These are phyloP conservation scores for Phrynosoma blainvillii DNA, from an alignment of 2,113 vertebrate genomes.

Conservation along the genomic window DNA sequence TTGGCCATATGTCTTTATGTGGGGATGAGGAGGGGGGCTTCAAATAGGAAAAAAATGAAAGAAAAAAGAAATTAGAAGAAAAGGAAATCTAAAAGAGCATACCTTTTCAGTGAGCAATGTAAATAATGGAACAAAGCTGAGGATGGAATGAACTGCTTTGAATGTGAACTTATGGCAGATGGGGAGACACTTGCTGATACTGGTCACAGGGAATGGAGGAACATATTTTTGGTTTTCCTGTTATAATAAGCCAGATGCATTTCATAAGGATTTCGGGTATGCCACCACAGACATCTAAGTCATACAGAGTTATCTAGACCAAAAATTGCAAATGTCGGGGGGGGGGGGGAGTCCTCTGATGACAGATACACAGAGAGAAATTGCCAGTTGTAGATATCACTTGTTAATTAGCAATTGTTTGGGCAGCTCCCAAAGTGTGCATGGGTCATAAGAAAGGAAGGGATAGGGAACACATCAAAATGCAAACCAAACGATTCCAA, in stretches of 20 bases:
- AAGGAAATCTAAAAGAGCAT: not conserved
- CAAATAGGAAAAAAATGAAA: not conserved
- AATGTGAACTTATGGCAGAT: not conserved
- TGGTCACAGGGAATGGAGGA: constrained; percentile 43
- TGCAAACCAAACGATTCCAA: not conserved
- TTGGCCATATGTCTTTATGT: constrained; percentile 59
- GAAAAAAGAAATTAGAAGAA: constrained; percentile 18
- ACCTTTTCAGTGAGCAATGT: constrained; percentile 28
- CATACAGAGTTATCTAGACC: constrained; percentile 20
- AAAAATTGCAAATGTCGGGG: not conserved
- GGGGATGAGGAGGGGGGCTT: constrained; percentile 7
- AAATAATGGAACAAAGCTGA: constrained; percentile 43
- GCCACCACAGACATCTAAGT: not conserved
- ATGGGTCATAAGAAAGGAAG: not conserved
- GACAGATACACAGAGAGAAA: constrained; percentile 44
- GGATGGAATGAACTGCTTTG: constrained; percentile 50
- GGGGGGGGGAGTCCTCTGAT: constrained; percentile 8
- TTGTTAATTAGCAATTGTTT: not conserved
- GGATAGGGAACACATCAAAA: not conserved
- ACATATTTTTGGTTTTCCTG: constrained; percentile 8
- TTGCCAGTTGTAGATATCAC: not conserved
- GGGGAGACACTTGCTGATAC: constrained; percentile 15
- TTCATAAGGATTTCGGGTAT: constrained; percentile 38
- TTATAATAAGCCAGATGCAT: not conserved
- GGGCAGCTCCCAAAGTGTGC: not conserved